Conservation (phyloP, 1,140 invertebrate species). For the Drosophila auraria region DNA sequence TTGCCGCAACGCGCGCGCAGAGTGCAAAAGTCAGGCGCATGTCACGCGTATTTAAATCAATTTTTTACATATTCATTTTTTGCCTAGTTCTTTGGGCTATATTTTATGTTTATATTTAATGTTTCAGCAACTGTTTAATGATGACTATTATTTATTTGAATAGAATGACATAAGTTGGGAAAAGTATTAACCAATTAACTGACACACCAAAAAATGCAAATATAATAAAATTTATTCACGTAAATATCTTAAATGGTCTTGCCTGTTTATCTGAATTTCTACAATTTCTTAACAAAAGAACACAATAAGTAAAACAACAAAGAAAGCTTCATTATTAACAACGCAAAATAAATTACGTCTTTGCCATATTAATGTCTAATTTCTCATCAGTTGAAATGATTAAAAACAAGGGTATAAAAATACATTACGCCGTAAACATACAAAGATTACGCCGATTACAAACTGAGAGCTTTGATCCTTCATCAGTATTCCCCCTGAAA, state of each 20-base stretch:
- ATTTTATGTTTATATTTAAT: not conserved
- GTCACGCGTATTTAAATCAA: slow-evolving; percentile 80
- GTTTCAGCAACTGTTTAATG: no score
- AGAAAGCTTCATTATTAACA: not conserved
- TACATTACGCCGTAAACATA: no score
- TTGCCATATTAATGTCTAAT: not conserved
- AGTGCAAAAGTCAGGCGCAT: slow-evolving; percentile 80
- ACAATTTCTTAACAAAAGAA: not conserved
- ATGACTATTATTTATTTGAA: not conserved
- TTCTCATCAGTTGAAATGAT: no score
- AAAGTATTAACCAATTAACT: not conserved
- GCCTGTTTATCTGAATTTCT: not conserved
- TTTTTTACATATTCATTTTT: slow-evolving; percentile 34
- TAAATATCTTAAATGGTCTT: not conserved
- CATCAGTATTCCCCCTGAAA: no score
- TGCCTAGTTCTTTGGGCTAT: not conserved
- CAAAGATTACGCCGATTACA: no score
- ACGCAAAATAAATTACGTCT: not conserved
- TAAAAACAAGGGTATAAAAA: no score
- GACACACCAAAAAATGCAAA: not conserved
- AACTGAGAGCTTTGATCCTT: no score
- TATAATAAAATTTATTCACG: no score
- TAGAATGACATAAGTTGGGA: not conserved
- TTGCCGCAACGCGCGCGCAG: slow-evolving; percentile 48
- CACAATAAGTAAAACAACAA: not conserved